Percentiles rank a stretch among this genome's conserved stretches.
Conservation (phyloP, 1,140 invertebrate species). For the Marisa cornuarietis region DNA sequence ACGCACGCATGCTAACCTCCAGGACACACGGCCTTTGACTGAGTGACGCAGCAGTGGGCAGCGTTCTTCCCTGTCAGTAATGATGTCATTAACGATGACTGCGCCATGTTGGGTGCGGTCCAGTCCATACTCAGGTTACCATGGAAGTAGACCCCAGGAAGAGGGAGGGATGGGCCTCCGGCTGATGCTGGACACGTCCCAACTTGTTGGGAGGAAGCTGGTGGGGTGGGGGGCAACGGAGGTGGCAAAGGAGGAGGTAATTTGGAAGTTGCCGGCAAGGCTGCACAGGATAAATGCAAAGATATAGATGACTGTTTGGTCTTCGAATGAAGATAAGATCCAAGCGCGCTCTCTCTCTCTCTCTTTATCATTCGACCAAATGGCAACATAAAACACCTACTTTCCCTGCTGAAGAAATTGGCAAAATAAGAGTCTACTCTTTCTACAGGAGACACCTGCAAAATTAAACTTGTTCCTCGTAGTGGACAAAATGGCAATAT, state of each 20-base stretch:
- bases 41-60: not conserved
- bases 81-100: constrained; percentile 23
- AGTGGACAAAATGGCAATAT: too few species aligned
- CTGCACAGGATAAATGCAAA: not conserved
- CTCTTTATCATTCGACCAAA: too few species aligned
- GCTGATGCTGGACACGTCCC: not conserved
- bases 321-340: too few species aligned
- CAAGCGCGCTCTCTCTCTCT: too few species aligned
- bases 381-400: too few species aligned
- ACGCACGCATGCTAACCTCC: too few species aligned
- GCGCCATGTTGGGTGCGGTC: constrained; percentile 13
- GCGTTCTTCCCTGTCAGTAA: constrained; percentile 24
- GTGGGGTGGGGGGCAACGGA: not conserved
- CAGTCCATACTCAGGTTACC: constrained; percentile 39
- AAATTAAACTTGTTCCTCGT: too few species aligned
- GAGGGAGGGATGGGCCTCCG: not conserved
- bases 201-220: too few species aligned
- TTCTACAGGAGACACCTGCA: too few species aligned
- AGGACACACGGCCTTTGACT: not conserved
- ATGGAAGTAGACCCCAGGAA: constrained; percentile 42
- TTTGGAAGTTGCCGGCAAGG: not conserved
- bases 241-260: not conserved
- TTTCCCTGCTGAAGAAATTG: too few species aligned
- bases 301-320: too few species aligned
- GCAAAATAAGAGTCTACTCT: too few species aligned